Evolutionary conservation across 2,113 vertebrate genomes (phyloP), one percentile per base, ranked within the genome.

Genomic region (Caranx ignobilis): DNA sequence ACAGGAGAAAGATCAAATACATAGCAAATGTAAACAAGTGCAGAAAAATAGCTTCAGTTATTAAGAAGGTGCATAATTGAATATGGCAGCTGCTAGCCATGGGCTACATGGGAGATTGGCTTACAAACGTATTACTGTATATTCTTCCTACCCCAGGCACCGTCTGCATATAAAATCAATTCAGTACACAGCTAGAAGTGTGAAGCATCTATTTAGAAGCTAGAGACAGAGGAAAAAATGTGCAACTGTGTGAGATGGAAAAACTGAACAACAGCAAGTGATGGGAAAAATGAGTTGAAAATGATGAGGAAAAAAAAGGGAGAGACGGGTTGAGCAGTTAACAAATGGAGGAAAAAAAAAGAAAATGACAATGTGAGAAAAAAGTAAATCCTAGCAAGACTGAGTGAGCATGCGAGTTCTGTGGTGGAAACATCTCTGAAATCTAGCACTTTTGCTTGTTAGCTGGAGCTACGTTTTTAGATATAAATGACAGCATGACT

Each of bases 21-120:
- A 45, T 66, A 65, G 56, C 18, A 71, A 72, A 89, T 83, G 56
- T 75, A 71, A 87, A 84, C 55, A 76, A 62, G 63, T 41, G 79
- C 43, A 73, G 63, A 67, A 69, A 84, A 87, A 71, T 54, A 72
- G 76, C 67, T 78, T 54, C 43, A 59, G 63, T 85, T 89, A 89
- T 85, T 87, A 84, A 81, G 59, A 82, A 64, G 75, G 77, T 71
- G 81, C 70, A 71, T 84, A 89, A 86, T 86, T 88, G 76, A 85
- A 86, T 67, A 81, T 4, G 47, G 75, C 83, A 77, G 83, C 74
- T 75, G 68, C 61, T 85, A 77, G 83, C 86, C 79, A 82, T 60
- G 65, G 86, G 86, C 83, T 68, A 84, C 76, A 75, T 66, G 75
- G 75, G 39, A 87, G 85, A 90, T 89, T 86, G 87, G 71, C 71